A percentile compares a stretch with the other conserved stretches of the same genome.
Conservation (phyloP, 2,113 vertebrate species). For the Psilopogon haemacephalus region DNA sequence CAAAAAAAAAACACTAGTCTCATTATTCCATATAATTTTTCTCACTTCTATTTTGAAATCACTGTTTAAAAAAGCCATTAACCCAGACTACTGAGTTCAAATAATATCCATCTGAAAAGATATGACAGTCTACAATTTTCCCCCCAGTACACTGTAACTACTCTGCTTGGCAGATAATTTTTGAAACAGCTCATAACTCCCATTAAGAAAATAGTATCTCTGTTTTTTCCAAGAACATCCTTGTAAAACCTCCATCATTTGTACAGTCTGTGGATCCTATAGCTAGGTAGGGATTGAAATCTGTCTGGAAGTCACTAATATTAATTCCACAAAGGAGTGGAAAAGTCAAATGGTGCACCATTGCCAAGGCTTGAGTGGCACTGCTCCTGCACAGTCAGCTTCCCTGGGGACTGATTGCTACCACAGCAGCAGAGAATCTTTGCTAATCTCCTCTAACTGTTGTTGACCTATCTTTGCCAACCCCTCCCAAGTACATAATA, state of each 20-base stretch:
- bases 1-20: background rate
- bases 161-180: background rate
- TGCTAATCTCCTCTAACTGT: constrained; percentile 76
- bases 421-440: constrained; percentile 37
- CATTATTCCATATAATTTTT: background rate
- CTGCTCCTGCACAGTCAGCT: constrained; percentile 32
- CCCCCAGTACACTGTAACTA: background rate
- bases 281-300: constrained; percentile 46
- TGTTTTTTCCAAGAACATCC: background rate
- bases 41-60: constrained; percentile 12
- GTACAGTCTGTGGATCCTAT: constrained; percentile 18
- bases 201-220: background rate
- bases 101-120: background rate
- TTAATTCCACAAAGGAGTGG: constrained; percentile 50
- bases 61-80: constrained; percentile 45
- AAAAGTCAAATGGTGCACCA: constrained; percentile 55
- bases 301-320: constrained; percentile 20
- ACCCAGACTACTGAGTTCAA: background rate
- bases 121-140: background rate
- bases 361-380: constrained; percentile 80
- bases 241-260: constrained; percentile 75
- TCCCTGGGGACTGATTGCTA: constrained; percentile 53
- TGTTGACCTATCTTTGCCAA: constrained; percentile 79
- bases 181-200: background rate
- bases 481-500: constrained; percentile 77